Percentiles rank a stretch among this genome's conserved stretches.
Evolutionary conservation across 2,888 invertebrate genomes (phyloP).

Genomic region (Andrena haemorrhoa): DNA sequence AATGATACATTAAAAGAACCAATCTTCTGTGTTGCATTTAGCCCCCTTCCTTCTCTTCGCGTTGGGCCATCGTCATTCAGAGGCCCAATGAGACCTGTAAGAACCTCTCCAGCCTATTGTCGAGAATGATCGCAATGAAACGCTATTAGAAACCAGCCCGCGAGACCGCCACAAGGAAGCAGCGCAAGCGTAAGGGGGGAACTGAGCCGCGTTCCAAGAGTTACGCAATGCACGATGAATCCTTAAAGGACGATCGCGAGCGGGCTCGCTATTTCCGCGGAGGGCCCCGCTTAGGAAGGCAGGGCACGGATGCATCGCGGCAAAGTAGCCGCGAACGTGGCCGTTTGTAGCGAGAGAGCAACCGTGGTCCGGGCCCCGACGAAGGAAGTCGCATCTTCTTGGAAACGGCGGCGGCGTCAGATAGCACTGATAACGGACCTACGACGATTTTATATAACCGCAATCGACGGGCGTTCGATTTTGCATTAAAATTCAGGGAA

Average conservation of each 20-base stretch:
- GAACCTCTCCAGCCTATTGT: no score
- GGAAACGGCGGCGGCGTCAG: constrained; percentile 58
- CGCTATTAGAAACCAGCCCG: no score
- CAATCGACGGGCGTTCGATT: constrained; percentile 24
- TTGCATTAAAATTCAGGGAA: constrained; percentile 57
- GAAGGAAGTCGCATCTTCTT: constrained; percentile 66
- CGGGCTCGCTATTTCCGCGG: constrained; percentile 51
- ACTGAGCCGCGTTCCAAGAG: constrained; percentile 51
- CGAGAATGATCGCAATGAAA: no score
- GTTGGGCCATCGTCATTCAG: no score
- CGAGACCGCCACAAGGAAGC: background rate
- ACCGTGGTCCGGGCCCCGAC: constrained; percentile 50
- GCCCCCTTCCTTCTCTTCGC: no score
- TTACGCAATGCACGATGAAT: constrained; percentile 60
- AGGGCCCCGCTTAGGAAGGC: constrained; percentile 47
- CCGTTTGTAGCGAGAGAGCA: constrained; percentile 53
- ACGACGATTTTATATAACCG: constrained; percentile 57
- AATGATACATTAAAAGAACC: constrained; percentile 79
- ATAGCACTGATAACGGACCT: constrained; percentile 60
- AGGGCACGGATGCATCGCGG: constrained; percentile 59
- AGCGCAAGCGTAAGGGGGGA: constrained; percentile 24
- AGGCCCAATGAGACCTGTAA: no score
- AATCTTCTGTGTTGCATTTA: background rate
- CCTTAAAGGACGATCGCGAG: constrained; percentile 53
- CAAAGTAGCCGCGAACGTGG: constrained; percentile 62